phyloP scores from a whole-genome alignment of 2,888 invertebrate species.

The Mechanitis messenoides region DNA sequence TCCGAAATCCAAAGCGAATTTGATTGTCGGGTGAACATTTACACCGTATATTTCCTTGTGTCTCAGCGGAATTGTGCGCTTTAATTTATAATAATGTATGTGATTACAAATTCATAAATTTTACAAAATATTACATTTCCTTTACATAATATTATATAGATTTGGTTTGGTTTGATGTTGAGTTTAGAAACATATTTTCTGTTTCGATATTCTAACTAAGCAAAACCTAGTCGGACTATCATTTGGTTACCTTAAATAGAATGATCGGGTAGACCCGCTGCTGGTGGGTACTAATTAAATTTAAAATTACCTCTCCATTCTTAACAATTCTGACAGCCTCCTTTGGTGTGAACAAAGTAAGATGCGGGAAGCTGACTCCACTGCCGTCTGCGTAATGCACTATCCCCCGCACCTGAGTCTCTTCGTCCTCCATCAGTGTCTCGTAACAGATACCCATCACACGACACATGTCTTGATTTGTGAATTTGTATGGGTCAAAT shows the following conservation, averaged over 20 bases:
- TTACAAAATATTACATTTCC: background rate
- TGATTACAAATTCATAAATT: background rate
- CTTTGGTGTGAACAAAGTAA: constrained; percentile 85
- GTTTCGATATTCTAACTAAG: too few species aligned
- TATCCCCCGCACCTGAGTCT: constrained; percentile 85
- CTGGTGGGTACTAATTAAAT: background rate
- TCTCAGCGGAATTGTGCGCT: constrained; percentile 86
- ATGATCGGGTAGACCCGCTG: too few species aligned
- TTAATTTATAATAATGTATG: constrained; percentile 32
- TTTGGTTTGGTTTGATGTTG: too few species aligned
- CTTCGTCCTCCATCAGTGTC: constrained; percentile 87
- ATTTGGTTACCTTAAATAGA: background rate
- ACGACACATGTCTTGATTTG: constrained; percentile 86
- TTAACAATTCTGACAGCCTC: constrained; percentile 88
- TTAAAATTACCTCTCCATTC: constrained; percentile 81
- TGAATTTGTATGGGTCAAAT: constrained; percentile 86
- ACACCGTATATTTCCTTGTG: constrained; percentile 88
- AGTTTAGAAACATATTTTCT: too few species aligned
- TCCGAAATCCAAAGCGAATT: constrained; percentile 86
- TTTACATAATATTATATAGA: too few species aligned
- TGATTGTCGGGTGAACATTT: constrained; percentile 83
- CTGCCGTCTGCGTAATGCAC: constrained; percentile 87
- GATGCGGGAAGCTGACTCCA: constrained; percentile 84
- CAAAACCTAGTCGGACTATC: too few species aligned
- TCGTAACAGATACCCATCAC: constrained; percentile 87